phyloP scores from a whole-genome alignment of 2,113 vertebrate genomes.

The Machaerirhynchus nigripectus region DNA sequence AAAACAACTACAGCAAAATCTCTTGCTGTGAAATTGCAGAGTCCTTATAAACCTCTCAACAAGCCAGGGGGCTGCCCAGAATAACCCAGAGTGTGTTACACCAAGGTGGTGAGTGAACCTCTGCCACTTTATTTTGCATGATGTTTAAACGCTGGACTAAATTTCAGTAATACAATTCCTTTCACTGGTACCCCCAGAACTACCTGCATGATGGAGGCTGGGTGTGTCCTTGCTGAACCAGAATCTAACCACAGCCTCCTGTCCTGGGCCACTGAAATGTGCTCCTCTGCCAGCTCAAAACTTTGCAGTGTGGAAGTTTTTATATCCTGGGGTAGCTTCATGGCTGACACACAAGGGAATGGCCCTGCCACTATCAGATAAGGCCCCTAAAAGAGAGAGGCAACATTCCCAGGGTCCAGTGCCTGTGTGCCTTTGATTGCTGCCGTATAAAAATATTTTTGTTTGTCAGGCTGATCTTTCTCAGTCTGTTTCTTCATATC shows the following conservation, averaged over 20 bases:
- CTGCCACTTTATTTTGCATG: neutral
- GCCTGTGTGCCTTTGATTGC: neutral
- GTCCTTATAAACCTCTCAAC: neutral
- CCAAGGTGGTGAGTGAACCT: neutral
- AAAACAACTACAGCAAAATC: neutral
- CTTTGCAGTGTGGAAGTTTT: neutral
- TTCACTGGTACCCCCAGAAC: neutral
- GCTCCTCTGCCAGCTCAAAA: neutral
- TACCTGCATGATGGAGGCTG: neutral
- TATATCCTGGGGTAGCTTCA: neutral
- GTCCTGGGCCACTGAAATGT: neutral
- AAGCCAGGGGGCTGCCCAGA: neutral
- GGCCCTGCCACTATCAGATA: neutral
- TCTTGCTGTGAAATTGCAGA: neutral
- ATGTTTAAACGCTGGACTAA: neutral
- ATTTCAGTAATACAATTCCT: neutral
- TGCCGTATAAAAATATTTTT: neutral
- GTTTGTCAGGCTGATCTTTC: conserved; percentile 32
- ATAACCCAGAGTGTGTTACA: neutral
- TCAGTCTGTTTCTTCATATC: neutral
- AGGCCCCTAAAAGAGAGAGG: neutral
- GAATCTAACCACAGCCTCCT: no score
- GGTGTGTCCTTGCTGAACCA: no score
- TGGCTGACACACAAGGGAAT: neutral
- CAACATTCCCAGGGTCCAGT: neutral